Evolutionary conservation across 2,113 vertebrate genomes (phyloP).

Genomic region (Chaetops frenatus): DNA sequence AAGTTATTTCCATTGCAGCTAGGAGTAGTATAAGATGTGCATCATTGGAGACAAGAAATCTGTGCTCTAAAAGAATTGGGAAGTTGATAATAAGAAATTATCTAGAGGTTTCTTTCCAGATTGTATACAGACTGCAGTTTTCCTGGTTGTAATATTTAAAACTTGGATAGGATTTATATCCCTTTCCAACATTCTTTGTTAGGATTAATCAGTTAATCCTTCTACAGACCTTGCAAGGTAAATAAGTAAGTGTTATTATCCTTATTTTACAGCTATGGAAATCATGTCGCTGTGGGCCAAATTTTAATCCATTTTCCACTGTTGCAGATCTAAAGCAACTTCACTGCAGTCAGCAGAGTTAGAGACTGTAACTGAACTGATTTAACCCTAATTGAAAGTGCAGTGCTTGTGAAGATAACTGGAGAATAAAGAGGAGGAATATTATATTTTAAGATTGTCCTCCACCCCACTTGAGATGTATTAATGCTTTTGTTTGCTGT

Average conservation of each 20-base stretch:
- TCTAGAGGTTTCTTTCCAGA: not conserved
- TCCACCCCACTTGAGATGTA: not conserved
- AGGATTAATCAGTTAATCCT: constrained; percentile 59
- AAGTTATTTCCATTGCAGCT: not conserved
- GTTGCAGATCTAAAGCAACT: constrained; percentile 12
- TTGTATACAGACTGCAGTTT: constrained; percentile 4
- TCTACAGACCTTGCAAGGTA: constrained; percentile 19
- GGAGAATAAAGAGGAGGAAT: not conserved
- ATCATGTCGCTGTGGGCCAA: constrained; percentile 19
- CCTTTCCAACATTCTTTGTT: not conserved
- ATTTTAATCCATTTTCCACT: constrained; percentile 37
- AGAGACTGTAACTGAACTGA: constrained; percentile 1
- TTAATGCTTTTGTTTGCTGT: not conserved
- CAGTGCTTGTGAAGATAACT: not conserved
- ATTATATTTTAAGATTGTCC: not conserved
- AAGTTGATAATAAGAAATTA: not conserved
- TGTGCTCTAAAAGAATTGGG: not conserved
- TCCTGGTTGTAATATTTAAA: not conserved
- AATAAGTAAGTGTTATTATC: constrained; percentile 29
- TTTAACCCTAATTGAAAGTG: constrained; percentile 5
- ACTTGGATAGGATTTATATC: not conserved
- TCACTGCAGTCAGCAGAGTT: not conserved
- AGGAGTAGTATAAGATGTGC: not conserved
- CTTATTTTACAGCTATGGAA: not conserved
- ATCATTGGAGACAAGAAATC: not conserved